Base-by-base conservation (phyloP, 2,888 invertebrate genomes). In the Heliconius aoede region DNA sequence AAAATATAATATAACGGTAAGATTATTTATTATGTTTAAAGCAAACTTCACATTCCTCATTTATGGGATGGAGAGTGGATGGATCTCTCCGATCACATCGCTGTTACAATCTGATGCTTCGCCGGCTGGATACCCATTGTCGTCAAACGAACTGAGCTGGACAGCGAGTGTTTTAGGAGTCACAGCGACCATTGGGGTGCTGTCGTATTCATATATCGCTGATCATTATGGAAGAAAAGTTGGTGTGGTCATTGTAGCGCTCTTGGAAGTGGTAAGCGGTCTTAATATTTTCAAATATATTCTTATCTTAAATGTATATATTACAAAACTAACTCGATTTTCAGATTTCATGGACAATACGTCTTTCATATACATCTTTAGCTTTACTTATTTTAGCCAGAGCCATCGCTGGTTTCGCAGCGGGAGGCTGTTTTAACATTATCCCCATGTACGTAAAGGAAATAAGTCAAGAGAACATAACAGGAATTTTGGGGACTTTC, bases 201-300 rank as follows among this genome's bases (percentile, higher is more conserved):
- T 92, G 1, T 71, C 91, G 1, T 94, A 89, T 80, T 87, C 94
- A 5, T 85, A 86, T 72, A 64, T 91, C 7, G 89, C 91, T 0
- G 93, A 95, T 78, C 85, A 80, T 36, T 87, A 86, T 78, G 95
- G 95, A 0, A 87, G 95, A 26, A 95, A 91, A 83, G 77, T 80
- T 15, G 86, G 92, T 3, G 86, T 93, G 0, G 83, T 95, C n/a
- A 64, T 92, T 0, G 88, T 94, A 18, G 87, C 91, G 1, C 60
- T 94, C 1, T 93, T 95, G 0, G 95, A 94, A 83, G 82, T 91
- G 36, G 83, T 94, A 69, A 95, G 95, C 36, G 8, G 5, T 7
- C 18, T 7, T 46, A 46, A 46, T 46, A 46, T 18, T 46, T 46
- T 46, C 46, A 46, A 46, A 46, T 7, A 46, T 46, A 46, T 46